Evolutionary conservation across 2,888 invertebrate genomes (phyloP).

Genomic region (Apomyelois bistriatella): DNA sequence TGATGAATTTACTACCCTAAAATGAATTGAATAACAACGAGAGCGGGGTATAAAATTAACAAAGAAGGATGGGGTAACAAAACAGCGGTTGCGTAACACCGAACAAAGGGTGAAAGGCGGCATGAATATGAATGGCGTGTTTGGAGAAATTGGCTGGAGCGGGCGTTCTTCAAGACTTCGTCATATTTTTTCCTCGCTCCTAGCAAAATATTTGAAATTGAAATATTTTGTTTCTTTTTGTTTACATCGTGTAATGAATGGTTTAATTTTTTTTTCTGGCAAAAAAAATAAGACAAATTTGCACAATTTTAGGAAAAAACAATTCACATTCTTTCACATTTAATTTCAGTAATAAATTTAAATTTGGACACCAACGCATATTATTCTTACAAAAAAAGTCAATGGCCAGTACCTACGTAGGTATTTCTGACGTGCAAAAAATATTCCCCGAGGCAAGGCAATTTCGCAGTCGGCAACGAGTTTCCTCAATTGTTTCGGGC

Average conservation of each 20-base stretch:
- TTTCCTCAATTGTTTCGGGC: constrained; percentile 60
- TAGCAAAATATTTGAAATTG: not conserved
- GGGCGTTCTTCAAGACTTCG: constrained; percentile 8
- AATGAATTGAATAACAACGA: constrained; percentile 22
- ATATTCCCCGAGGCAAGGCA: constrained; percentile 25
- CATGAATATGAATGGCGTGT: constrained; percentile 75
- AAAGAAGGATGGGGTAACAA: constrained; percentile 55
- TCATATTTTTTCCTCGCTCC: constrained; percentile 9
- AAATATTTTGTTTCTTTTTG: not conserved
- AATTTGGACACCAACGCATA: too few species aligned
- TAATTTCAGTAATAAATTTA: too few species aligned
- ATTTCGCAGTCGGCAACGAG: constrained; percentile 46
- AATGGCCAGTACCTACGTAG: not conserved
- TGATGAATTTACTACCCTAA: constrained; percentile 25
- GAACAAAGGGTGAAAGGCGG: constrained; percentile 64
- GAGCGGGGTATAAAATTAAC: constrained; percentile 48
- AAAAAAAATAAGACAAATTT: not conserved
- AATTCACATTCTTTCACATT: too few species aligned
- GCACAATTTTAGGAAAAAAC: not conserved
- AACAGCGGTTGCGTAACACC: constrained; percentile 54
- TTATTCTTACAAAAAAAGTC: too few species aligned
- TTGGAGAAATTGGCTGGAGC: constrained; percentile 61
- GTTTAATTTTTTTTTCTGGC: not conserved
- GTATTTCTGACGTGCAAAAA: constrained; percentile 10
- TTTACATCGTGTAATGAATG: too few species aligned